phyloP scores from a whole-genome alignment of 2,797 vertebrate genomes.

The Helarctos malayanus region DNA sequence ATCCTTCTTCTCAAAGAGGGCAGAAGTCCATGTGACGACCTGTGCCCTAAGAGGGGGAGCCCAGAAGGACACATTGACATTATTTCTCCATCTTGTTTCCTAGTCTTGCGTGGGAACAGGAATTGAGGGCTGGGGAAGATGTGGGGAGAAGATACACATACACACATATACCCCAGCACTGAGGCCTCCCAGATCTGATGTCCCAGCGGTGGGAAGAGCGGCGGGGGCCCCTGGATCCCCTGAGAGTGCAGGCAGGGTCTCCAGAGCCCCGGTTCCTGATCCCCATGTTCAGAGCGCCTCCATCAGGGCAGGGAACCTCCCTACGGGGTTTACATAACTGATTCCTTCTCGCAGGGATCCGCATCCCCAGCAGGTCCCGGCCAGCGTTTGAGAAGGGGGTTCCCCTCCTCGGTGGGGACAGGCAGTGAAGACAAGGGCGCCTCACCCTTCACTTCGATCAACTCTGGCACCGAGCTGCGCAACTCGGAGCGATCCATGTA shows the following conservation, averaged over 20 bases:
- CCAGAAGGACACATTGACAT: background rate
- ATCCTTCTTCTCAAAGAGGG: background rate
- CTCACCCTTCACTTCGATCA: constrained; percentile 88
- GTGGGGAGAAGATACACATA: background rate
- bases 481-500: constrained; percentile 88
- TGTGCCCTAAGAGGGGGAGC: background rate
- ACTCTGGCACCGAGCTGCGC: constrained; percentile 68
- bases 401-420: constrained; percentile 65
- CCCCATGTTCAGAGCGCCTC: background rate
- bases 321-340: constrained; percentile 89
- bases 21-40: background rate
- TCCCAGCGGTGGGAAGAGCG: background rate
- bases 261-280: background rate
- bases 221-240: background rate
- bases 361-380: background rate
- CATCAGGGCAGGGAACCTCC: background rate
- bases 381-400: constrained; percentile 89
- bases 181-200: background rate
- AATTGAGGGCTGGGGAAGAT: background rate
- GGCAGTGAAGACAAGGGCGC: background rate
- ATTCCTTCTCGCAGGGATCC: constrained; percentile 88
- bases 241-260: background rate
- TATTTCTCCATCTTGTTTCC: background rate
- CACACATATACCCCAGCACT: background rate
- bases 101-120: background rate